A percentile compares a stretch with the other conserved stretches of the same genome.
Evolutionary conservation across 2,113 vertebrate genomes (phyloP).

Genomic region (Struthidea cinerea): DNA sequence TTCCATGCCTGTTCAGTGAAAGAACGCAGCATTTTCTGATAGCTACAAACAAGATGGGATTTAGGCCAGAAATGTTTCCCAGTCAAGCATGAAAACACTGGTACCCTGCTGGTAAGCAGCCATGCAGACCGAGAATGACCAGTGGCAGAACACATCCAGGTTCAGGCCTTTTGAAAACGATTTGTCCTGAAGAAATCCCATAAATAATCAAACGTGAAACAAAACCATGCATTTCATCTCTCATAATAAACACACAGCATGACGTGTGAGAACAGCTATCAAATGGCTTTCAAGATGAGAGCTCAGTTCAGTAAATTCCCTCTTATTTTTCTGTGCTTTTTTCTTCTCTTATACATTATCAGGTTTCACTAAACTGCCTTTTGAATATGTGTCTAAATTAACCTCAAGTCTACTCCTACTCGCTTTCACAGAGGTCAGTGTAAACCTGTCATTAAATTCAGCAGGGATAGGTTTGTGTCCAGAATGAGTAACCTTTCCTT

Average conservation of each 20-base stretch:
- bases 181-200: neutral
- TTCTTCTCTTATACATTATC: neutral
- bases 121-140: neutral
- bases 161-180: neutral
- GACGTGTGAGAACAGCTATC: neutral
- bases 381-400: neutral
- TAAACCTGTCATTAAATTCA: neutral
- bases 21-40: neutral
- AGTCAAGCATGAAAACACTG: conserved; percentile 55
- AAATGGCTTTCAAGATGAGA: conserved; percentile 2
- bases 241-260: neutral
- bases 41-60: conserved; percentile 47
- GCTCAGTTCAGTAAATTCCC: neutral
- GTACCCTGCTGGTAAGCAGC: conserved; percentile 27
- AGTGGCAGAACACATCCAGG: neutral
- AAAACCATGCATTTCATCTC: neutral
- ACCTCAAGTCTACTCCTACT: neutral
- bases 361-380: neutral
- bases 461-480: neutral
- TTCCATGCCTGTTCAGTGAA: conserved; percentile 34
- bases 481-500: neutral
- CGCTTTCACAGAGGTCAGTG: neutral
- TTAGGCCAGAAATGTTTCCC: conserved; percentile 33
- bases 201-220: conserved; percentile 5
- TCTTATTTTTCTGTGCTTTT: neutral